Conservation (phyloP, 2,888 invertebrate genomes). For the Altica lythri region DNA sequence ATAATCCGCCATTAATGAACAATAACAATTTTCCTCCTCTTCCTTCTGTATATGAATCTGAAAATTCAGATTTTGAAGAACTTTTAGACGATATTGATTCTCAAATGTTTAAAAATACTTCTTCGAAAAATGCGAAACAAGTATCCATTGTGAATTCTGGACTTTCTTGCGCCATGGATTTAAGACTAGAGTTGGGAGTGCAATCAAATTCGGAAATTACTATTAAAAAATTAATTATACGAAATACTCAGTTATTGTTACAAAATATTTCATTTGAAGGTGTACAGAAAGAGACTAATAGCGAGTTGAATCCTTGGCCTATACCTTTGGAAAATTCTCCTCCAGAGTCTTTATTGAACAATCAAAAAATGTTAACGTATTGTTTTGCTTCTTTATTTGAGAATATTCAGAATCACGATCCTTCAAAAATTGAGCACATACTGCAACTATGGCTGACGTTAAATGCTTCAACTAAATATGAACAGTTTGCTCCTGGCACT, state of each 20-base stretch:
- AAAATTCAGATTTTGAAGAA: conserved; percentile 82
- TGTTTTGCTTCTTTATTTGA: conserved; percentile 73
- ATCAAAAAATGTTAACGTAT: conserved; percentile 67
- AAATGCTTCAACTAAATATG: conserved; percentile 63
- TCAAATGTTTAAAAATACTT: conserved; percentile 61
- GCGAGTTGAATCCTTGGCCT: conserved; percentile 47
- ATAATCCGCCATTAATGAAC: conserved; percentile 38
- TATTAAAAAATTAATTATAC: conserved; percentile 62
- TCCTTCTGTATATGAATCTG: conserved; percentile 77
- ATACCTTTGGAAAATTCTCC: conserved; percentile 55
- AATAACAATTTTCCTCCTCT: conserved; percentile 59
- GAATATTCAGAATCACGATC: conserved; percentile 69
- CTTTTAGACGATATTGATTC: conserved; percentile 74
- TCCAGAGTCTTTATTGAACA: conserved; percentile 50
- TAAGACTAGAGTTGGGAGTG: conserved; percentile 76
- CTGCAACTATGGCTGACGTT: conserved; percentile 77
- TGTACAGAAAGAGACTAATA: conserved; percentile 32
- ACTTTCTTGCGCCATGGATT: conserved; percentile 73
- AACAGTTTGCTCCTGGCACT: conserved; percentile 63
- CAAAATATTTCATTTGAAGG: conserved; percentile 49
- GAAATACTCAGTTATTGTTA: conserved; percentile 49
- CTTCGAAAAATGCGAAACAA: conserved; percentile 51
- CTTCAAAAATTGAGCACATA: conserved; percentile 80
- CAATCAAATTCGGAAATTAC: conserved; percentile 78
- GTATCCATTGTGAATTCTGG: conserved; percentile 38